Evolutionary conservation across 2,888 invertebrate genomes (phyloP).

Genomic region (Heliconius erato): DNA sequence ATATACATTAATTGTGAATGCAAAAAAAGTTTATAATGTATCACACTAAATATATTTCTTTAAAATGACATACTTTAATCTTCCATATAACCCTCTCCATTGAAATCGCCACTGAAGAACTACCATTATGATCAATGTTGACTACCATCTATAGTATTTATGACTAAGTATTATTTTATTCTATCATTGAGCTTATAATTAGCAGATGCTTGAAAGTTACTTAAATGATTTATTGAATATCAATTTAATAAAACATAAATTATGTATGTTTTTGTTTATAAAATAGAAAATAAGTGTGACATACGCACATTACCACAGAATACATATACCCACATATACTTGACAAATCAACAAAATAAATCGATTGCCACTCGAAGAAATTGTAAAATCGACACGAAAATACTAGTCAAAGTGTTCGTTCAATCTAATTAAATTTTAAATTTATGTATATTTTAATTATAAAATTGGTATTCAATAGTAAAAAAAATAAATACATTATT

Average conservation of each 20-base stretch:
- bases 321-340: not conserved
- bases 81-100: conserved; percentile 60
- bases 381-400: not conserved
- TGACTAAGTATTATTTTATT: not conserved
- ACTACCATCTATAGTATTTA: conserved; percentile 11
- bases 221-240: not conserved
- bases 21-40: not conserved
- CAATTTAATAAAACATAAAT: not conserved
- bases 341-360: not conserved
- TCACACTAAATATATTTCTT: not conserved
- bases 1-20: not conserved
- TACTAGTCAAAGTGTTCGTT: not conserved
- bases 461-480: too few species aligned
- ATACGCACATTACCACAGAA: too few species aligned
- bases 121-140: conserved; percentile 59
- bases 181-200: not conserved
- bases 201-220: not conserved
- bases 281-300: not conserved
- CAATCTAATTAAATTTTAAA: not conserved
- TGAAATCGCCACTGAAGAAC: conserved; percentile 71
- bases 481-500: too few species aligned
- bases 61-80: conserved; percentile 43
- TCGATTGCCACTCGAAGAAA: not conserved
- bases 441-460: too few species aligned
- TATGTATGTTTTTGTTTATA: not conserved